Percentiles rank a stretch among this genome's conserved stretches.
These are phyloP conservation scores for Megalurothrips usitatus DNA, from an alignment of 2,888 invertebrate genomes.

Conservation along the genomic window DNA sequence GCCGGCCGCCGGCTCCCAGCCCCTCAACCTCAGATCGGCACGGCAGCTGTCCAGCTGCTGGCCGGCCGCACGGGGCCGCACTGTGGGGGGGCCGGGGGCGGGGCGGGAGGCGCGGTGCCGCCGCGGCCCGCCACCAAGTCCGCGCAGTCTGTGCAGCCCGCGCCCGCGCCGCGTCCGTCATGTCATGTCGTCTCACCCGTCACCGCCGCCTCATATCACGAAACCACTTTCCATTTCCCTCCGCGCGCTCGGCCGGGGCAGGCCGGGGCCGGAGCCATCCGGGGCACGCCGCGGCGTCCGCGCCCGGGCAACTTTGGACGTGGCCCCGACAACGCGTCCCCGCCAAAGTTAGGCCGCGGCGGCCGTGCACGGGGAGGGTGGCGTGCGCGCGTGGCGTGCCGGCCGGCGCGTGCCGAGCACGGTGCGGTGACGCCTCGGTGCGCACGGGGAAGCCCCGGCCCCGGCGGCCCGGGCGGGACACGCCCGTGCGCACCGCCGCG, in stretches of 20 bases:
- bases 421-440: slow-evolving; percentile 5
- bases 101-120: background rate
- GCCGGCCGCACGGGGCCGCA: too few species aligned
- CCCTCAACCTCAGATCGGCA: too few species aligned
- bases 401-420: too few species aligned
- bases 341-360: background rate
- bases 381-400: background rate
- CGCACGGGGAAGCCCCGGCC: slow-evolving; percentile 12
- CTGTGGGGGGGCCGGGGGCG: background rate
- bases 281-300: too few species aligned
- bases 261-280: too few species aligned
- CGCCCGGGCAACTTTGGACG: too few species aligned
- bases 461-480: background rate
- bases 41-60: too few species aligned
- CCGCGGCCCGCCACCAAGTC: background rate
- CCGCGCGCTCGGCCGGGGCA: background rate
- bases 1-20: too few species aligned
- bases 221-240: background rate
- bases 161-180: background rate
- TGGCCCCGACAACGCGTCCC: too few species aligned
- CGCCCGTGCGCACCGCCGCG: background rate
- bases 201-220: background rate
- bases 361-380: too few species aligned
- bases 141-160: background rate
- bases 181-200: background rate